Percentiles rank a stretch among this genome's conserved stretches.
Conservation (phyloP, 2,888 invertebrate genomes). For the Petrolisthes cinctipes region DNA sequence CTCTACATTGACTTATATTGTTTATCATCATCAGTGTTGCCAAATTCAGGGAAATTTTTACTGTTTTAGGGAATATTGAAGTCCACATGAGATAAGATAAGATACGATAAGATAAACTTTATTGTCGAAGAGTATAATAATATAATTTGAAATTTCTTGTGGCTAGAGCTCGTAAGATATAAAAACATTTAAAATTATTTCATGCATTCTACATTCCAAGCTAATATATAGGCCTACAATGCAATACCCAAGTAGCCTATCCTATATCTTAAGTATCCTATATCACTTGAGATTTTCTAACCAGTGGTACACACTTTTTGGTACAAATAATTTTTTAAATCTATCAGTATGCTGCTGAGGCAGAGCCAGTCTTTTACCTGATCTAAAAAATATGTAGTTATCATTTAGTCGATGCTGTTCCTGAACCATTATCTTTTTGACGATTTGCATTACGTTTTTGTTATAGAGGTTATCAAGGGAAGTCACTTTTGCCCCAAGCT, state of each 20-base stretch:
- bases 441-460: slow-evolving; percentile 8
- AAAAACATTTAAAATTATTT: too few species aligned
- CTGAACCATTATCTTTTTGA: background rate
- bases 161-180: slow-evolving; percentile 7
- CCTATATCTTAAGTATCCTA: background rate
- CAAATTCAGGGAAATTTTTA: too few species aligned
- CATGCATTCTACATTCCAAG: background rate
- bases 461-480: background rate
- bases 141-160: slow-evolving; percentile 11
- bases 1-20: too few species aligned
- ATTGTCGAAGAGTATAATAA: too few species aligned
- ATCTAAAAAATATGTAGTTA: background rate
- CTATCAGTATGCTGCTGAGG: background rate
- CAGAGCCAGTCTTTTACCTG: slow-evolving; percentile 19
- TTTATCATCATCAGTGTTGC: too few species aligned
- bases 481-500: slow-evolving; percentile 10
- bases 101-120: too few species aligned
- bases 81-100: too few species aligned
- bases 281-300: background rate
- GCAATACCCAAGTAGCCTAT: background rate
- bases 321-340: background rate
- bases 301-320: background rate
- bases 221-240: background rate
- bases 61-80: too few species aligned
- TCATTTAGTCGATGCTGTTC: background rate